These are phyloP conservation scores for Wiebesia pumilae DNA, from an alignment of 1,140 invertebrate genomes.

Conservation along the genomic window DNA sequence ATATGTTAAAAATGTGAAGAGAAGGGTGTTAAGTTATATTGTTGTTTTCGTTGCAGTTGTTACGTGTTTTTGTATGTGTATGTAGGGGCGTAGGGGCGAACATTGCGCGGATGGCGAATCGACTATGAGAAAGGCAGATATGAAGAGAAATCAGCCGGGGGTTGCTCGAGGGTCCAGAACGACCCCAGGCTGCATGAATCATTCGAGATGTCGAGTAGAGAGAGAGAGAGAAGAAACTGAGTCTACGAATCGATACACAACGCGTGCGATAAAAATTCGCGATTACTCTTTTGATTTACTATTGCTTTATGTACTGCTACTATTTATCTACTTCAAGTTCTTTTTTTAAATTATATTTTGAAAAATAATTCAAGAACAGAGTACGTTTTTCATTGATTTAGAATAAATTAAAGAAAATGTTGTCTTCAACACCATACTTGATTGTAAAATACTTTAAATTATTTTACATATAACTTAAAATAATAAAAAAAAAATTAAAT, in stretches of 20 bases:
- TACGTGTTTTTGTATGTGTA: neutral
- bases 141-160: neutral
- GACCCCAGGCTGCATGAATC: slow-evolving; percentile 71
- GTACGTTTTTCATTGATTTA: too few species aligned
- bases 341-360: too few species aligned
- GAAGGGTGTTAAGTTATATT: slow-evolving; percentile 61
- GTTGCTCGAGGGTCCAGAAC: slow-evolving; percentile 47
- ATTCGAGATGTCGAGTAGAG: slow-evolving; percentile 58
- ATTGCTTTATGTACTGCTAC: neutral
- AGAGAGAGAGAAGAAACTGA: slow-evolving; percentile 43
- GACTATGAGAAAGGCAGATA: slow-evolving; percentile 64
- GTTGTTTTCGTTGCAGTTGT: slow-evolving; percentile 55
- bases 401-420: too few species aligned
- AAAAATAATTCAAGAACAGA: too few species aligned
- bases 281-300: neutral
- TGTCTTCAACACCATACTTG: too few species aligned
- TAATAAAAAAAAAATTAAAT: too few species aligned
- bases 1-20: slow-evolving; percentile 4
- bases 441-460: too few species aligned
- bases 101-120: slow-evolving; percentile 49
- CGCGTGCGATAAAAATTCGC: slow-evolving; percentile 38
- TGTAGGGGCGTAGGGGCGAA: neutral
- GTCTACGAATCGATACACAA: slow-evolving; percentile 68
- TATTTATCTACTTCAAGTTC: neutral
- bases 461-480: too few species aligned